phyloP scores from a whole-genome alignment of 92 coral and sea anemone genomes.

The Desmophyllum pertusum region DNA sequence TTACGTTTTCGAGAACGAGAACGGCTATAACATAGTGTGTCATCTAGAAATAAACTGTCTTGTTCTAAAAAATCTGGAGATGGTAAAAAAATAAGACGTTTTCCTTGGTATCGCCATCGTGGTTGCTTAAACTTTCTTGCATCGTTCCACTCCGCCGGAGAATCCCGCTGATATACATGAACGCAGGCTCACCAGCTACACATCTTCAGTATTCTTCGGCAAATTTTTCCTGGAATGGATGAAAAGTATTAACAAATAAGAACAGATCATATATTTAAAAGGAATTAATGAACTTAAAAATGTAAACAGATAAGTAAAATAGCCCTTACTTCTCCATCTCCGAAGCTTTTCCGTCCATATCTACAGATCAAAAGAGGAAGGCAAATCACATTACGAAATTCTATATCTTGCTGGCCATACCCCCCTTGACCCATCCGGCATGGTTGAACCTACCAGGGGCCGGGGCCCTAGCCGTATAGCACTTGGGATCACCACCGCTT shows the following conservation, averaged over 20 bases:
- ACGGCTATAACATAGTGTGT: neutral
- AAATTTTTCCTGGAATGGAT: slow-evolving; percentile 32
- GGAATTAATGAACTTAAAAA: too few relatives aligned
- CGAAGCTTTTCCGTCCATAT: slow-evolving; percentile 32
- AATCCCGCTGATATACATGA: slow-evolving; percentile 2
- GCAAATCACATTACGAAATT: neutral
- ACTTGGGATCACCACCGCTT: too few relatives aligned
- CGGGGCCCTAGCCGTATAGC: too few relatives aligned
- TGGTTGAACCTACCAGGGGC: too few relatives aligned
- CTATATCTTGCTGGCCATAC: too few relatives aligned
- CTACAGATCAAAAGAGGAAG: neutral
- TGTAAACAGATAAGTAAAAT: neutral
- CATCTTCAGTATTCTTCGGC: slow-evolving; percentile 19
- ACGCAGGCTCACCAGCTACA: slow-evolving; percentile 7
- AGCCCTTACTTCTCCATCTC: slow-evolving; percentile 43
- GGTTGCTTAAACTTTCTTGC: slow-evolving; percentile 2
- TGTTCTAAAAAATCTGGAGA: too few relatives aligned
- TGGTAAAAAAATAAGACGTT: neutral
- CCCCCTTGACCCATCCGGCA: too few relatives aligned
- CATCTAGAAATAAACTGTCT: neutral
- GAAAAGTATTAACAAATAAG: neutral
- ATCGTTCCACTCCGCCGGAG: neutral
- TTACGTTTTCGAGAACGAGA: neutral
- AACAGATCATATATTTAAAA: neutral
- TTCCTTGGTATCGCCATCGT: neutral